phyloP scores from a whole-genome alignment of 2,113 vertebrate species.

The Apistogramma diplotaenia region DNA sequence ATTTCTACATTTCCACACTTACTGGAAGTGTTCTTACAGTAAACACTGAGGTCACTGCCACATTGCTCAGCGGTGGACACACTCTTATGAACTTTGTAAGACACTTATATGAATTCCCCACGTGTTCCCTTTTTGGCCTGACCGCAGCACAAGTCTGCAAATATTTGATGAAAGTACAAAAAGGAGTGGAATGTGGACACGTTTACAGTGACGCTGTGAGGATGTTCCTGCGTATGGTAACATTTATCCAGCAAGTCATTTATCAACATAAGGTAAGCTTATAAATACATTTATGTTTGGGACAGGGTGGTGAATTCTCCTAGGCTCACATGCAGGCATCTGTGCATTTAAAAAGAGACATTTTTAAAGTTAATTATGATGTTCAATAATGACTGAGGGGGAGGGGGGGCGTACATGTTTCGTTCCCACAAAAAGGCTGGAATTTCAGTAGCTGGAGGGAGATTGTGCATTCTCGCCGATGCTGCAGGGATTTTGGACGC shows the following conservation, averaged over 20 bases:
- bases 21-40: background rate
- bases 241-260: conserved; percentile 14
- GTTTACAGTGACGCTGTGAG: background rate
- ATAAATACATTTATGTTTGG: background rate
- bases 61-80: background rate
- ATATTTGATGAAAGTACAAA: background rate
- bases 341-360: background rate
- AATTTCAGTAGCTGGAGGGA: background rate
- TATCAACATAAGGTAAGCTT: conserved; percentile 9
- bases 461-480: background rate
- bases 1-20: background rate
- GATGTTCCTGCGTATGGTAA: background rate
- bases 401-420: background rate
- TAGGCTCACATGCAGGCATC: background rate
- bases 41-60: background rate
- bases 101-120: background rate
- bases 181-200: background rate
- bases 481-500: background rate
- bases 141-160: background rate
- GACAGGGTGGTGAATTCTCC: background rate
- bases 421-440: background rate
- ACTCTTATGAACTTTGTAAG: background rate
- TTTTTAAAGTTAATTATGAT: background rate
- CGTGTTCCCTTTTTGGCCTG: background rate
- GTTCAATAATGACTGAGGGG: background rate